Evolutionary conservation across 2,888 invertebrate species (phyloP).

Genomic region (Eupithecia exiguata): DNA sequence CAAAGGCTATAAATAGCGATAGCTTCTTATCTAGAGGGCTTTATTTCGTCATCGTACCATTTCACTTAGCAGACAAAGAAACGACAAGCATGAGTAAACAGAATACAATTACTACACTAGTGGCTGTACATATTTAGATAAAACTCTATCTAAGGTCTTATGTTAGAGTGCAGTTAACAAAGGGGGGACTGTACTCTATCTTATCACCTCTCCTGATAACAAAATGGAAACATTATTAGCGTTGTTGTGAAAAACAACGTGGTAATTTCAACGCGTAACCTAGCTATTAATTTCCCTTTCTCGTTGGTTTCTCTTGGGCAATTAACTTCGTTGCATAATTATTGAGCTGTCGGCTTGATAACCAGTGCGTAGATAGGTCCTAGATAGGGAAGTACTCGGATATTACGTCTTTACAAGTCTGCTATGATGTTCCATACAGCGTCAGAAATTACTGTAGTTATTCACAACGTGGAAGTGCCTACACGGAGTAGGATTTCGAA

Average conservation of each 20-base stretch:
- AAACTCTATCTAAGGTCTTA: conserved; percentile 72
- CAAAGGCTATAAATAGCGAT: conserved; percentile 5
- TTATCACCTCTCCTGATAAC: conserved; percentile 74
- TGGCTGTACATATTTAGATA: conserved; percentile 66
- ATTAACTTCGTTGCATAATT: conserved; percentile 34
- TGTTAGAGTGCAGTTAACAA: conserved; percentile 75
- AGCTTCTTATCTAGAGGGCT: conserved; percentile 7
- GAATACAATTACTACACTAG: conserved; percentile 51
- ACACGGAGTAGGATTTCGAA: neutral
- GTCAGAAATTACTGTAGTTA: neutral
- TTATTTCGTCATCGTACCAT: conserved; percentile 28
- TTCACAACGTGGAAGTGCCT: neutral
- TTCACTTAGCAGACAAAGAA: conserved; percentile 57
- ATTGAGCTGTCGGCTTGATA: conserved; percentile 35
- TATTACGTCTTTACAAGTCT: neutral
- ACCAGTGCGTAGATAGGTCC: conserved; percentile 21
- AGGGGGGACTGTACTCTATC: conserved; percentile 75
- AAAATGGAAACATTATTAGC: conserved; percentile 65
- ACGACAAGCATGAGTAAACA: conserved; percentile 66
- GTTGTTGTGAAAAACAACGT: conserved; percentile 62
- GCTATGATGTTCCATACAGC: neutral
- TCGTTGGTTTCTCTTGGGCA: conserved; percentile 39
- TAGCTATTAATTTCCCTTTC: conserved; percentile 49
- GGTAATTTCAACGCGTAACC: conserved; percentile 51
- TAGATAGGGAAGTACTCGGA: neutral